Conservation (phyloP, 2,113 vertebrate genomes). For the Donacobius atricapilla region DNA sequence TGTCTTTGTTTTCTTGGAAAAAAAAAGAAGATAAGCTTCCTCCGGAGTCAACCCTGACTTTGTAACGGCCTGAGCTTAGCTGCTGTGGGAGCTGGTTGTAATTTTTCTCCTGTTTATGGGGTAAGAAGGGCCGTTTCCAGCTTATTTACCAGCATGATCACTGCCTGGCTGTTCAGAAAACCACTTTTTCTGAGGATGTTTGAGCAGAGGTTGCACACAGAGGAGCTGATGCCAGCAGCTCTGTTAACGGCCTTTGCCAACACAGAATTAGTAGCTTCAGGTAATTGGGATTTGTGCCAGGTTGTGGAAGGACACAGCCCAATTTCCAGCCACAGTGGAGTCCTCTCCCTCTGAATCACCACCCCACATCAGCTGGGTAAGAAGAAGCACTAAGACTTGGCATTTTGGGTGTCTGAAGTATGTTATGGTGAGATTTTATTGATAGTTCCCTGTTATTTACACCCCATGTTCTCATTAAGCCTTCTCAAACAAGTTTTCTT, state of each 20-base stretch:
- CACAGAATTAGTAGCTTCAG: accelerated
- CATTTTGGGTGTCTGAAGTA: not conserved
- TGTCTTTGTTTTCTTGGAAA: not conserved
- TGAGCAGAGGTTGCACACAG: not conserved
- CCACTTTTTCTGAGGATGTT: not conserved
- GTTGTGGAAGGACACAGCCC: not conserved
- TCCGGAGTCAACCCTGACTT: accelerated
- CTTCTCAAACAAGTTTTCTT: not conserved
- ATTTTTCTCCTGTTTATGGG: not conserved
- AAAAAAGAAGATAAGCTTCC: not conserved
- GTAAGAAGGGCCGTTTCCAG: not conserved
- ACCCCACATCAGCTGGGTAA: not conserved
- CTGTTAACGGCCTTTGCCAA: not conserved
- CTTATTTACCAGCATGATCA: accelerated
- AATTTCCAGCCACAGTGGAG: not conserved
- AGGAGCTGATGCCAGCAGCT: accelerated
- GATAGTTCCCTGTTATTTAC: not conserved
- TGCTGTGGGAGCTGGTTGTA: not conserved
- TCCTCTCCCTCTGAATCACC: not conserved
- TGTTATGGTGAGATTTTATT: not conserved
- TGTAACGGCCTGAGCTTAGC: not conserved
- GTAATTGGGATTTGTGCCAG: not conserved
- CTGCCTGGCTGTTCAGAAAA: not conserved
- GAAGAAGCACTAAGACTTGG: not conserved
- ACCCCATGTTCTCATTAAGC: not conserved